Base-by-base conservation (phyloP, 2,113 vertebrate genomes). In the Pycnonotus jocosus region DNA sequence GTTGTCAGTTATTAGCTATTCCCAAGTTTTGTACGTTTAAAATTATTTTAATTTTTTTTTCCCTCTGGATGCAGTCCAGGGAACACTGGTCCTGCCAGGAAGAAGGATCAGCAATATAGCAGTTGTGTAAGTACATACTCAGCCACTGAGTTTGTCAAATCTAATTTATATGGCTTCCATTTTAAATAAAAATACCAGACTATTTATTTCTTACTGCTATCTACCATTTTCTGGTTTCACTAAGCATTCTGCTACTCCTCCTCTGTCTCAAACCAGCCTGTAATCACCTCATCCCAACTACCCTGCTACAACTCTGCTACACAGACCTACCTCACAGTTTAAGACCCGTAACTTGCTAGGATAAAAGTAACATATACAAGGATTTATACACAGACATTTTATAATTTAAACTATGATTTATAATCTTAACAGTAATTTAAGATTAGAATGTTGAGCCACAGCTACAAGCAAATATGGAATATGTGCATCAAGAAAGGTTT, bases 361-460 rank as follows among this genome's bases (percentile, higher is more conserved):
- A 40, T 53, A 70, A 61, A 73, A 81, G 57, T 42, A 86, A 80
- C 7, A n/a, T 11, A 31, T 5, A 71, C 4, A 18, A 50, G 58
- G 18, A 83, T n/a, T 72, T 54, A 53, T 14, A 68, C 9, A 31
- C 5, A 53, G 11, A 11, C 11, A 40, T 35, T 72, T 60, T 17
- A 24, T 22, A 61, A 44, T 48, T 66, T 48, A 48, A 70, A 79
- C 33, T 47, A 33, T 5, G 2, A 51, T 51, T 69, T 64, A 58
- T 54, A 54, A 69, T 27, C 20, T 85, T 60, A 79, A 69, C 28
- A 48, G 24, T 7, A 80, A 33, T 3, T 9, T 51, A 61, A 51
- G 20, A 74, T 74, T 17, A 82, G 33, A 74, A 24, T 27, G 60
- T 6, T 0, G 0, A 71, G 30, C 4, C 54, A 72, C 5, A 78